Evolutionary conservation across 2,888 invertebrate species (phyloP).

Genomic region (Volucella bombylans): DNA sequence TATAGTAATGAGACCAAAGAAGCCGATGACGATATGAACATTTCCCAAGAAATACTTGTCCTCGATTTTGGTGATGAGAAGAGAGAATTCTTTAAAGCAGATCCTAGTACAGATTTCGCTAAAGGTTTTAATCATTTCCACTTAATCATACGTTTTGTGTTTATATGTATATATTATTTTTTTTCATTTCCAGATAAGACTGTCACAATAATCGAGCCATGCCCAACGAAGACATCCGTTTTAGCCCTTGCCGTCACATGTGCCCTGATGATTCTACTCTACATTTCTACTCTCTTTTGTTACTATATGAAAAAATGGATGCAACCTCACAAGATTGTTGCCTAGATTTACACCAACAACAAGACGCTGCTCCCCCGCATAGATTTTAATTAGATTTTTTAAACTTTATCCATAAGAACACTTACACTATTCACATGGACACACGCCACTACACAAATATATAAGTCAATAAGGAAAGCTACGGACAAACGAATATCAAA

Average conservation of each 20-base stretch:
- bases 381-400: constrained; percentile 53
- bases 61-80: constrained; percentile 96
- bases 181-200: constrained; percentile 88
- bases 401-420: constrained; percentile 32
- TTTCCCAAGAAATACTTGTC: constrained; percentile 96
- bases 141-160: background rate
- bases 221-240: constrained; percentile 96
- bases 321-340: constrained; percentile 91
- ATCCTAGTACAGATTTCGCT: constrained; percentile 89
- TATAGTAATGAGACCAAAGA: constrained; percentile 85
- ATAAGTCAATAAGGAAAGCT: background rate
- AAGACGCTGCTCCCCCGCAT: constrained; percentile 47
- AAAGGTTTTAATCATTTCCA: constrained; percentile 84
- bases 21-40: constrained; percentile 89
- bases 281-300: constrained; percentile 95
- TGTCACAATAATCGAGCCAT: constrained; percentile 94
- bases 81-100: constrained; percentile 89
- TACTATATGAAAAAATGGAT: constrained; percentile 97
- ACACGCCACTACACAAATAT: constrained; percentile 30
- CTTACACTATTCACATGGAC: constrained; percentile 3
- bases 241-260: constrained; percentile 94
- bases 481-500: constrained; percentile 5
- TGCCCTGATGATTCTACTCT: constrained; percentile 92
- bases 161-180: constrained; percentile 73
- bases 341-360: constrained; percentile 81